Conservation (phyloP, 2,797 vertebrate genomes). For the Rhinella marina region DNA sequence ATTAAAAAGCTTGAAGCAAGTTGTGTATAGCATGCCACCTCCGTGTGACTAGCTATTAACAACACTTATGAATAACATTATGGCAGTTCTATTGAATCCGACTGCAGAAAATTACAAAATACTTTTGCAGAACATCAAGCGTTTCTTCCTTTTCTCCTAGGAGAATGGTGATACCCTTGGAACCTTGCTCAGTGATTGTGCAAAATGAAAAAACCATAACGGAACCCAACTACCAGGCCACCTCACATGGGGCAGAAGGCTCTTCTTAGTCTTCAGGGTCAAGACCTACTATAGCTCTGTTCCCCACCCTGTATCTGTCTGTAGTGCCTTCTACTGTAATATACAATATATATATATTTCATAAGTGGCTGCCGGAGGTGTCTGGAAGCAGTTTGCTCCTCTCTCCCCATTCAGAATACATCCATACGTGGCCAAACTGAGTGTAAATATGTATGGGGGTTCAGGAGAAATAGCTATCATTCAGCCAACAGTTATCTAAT, state of each 20-base stretch:
- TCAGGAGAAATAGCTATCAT: no score
- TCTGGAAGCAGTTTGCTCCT: no score
- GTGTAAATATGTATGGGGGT: no score
- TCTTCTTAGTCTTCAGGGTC: background rate
- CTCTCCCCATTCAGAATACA: no score
- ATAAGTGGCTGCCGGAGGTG: no score
- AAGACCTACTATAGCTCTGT: no score
- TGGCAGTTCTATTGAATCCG: background rate
- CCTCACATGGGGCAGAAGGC: background rate
- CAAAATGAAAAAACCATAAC: background rate
- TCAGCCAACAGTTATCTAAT: no score
- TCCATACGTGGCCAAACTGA: no score
- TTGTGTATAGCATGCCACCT: background rate
- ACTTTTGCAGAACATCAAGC: background rate
- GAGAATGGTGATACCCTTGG: background rate
- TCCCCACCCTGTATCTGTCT: no score
- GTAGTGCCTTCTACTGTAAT: no score
- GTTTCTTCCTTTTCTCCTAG: background rate
- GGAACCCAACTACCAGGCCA: background rate
- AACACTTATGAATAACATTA: background rate
- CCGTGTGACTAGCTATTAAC: background rate
- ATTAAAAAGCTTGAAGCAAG: constrained; percentile 20
- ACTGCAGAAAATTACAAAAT: background rate
- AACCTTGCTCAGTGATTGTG: no score
- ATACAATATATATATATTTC: no score